Evolutionary conservation across 2,888 invertebrate genomes (phyloP).

Genomic region (Pollenia amentaria): DNA sequence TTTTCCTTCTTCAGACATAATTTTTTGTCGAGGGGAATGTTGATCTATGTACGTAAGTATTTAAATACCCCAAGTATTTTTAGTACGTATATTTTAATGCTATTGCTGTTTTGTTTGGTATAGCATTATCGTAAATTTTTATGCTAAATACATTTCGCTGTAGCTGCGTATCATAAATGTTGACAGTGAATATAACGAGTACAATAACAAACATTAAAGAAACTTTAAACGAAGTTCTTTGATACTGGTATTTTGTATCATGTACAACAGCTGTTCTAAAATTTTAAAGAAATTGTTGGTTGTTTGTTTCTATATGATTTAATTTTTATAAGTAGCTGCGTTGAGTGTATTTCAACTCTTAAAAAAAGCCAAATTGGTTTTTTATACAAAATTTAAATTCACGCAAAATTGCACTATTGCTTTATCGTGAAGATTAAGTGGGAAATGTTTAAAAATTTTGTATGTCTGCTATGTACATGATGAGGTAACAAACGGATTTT

Average conservation of each 20-base stretch:
- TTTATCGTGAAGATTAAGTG: no score
- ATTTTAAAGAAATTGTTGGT: conserved; percentile 38
- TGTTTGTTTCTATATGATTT: neutral
- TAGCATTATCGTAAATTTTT: conserved; percentile 83
- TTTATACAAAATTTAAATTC: no score
- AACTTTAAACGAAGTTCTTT: conserved; percentile 39
- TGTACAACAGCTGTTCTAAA: conserved; percentile 33
- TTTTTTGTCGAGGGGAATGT: neutral
- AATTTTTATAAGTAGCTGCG: no score
- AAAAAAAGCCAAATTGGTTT: no score
- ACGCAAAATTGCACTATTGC: no score
- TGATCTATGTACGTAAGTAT: neutral
- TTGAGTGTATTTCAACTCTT: no score
- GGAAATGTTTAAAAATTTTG: no score
- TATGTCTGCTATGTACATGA: no score
- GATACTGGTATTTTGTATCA: conserved; percentile 3
- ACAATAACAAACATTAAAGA: conserved; percentile 5
- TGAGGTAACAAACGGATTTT: no score
- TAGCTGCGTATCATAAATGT: conserved; percentile 61
- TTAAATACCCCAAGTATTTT: neutral
- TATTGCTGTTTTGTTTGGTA: conserved; percentile 42
- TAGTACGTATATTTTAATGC: conserved; percentile 4
- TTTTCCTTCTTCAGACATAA: neutral
- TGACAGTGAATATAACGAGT: conserved; percentile 44
- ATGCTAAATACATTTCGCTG: conserved; percentile 82